Conservation (phyloP, 2,113 vertebrate species). For the Butorides virescens region DNA sequence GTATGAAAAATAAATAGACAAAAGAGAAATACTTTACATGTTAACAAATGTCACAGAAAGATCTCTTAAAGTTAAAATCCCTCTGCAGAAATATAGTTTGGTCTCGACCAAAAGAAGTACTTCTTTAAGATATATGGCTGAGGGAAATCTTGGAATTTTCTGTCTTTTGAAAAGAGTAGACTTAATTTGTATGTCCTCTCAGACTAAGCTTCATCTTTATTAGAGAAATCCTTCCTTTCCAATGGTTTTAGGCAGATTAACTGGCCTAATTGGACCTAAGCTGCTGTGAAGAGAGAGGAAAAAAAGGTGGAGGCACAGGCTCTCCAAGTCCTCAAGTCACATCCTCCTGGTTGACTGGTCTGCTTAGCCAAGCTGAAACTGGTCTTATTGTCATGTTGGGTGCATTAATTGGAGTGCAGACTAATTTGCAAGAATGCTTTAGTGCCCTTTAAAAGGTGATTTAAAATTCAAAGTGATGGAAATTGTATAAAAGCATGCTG, state of each 20-base stretch:
- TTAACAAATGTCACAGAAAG: conserved; percentile 47
- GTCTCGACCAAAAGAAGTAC: background rate
- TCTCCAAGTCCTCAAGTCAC: conserved; percentile 84
- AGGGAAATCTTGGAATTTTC: conserved; percentile 42
- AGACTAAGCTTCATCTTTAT: conserved; percentile 66
- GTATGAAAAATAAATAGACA: conserved; percentile 69
- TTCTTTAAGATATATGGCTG: conserved; percentile 6
- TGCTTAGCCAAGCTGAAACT: conserved; percentile 92
- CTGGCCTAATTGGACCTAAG: conserved; percentile 80
- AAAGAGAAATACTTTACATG: conserved; percentile 27
- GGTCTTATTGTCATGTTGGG: conserved; percentile 90
- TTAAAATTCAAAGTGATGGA: conserved; percentile 97
- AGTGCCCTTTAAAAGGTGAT: conserved; percentile 95
- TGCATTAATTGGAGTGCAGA: conserved; percentile 94
- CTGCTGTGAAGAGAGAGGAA: conserved; percentile 70
- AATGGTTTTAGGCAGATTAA: conserved; percentile 78
- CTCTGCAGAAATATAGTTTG: background rate
- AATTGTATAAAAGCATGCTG: conserved; percentile 91
- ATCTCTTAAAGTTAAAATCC: conserved; percentile 46
- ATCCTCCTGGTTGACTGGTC: conserved; percentile 89
- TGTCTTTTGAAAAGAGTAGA: conserved; percentile 46
- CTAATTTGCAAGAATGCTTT: conserved; percentile 96
- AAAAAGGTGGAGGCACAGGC: conserved; percentile 73
- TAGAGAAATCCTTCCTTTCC: conserved; percentile 70
- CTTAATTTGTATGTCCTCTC: conserved; percentile 56